phyloP scores from a whole-genome alignment of 2,797 vertebrate species.

The Buphagus erythrorhynchus region DNA sequence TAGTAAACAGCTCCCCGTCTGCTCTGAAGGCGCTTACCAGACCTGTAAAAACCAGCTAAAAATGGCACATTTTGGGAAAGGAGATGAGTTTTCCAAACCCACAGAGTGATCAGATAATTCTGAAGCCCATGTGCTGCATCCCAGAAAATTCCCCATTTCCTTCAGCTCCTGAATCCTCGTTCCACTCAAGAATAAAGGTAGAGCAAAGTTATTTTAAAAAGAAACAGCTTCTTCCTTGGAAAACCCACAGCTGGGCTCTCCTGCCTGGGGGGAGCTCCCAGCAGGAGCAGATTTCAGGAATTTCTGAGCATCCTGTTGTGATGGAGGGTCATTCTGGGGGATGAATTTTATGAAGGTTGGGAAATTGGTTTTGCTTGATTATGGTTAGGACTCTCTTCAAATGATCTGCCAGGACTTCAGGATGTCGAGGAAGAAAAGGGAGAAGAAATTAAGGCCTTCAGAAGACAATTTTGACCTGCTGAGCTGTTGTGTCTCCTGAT shows the following conservation, averaged over 20 bases:
- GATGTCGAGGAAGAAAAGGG: neutral
- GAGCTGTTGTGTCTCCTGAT: conserved; percentile 9
- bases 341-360: neutral
- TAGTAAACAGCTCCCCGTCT: conserved; percentile 25
- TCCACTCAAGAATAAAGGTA: neutral
- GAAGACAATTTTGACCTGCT: neutral
- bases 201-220: neutral
- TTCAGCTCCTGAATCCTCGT: neutral
- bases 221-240: neutral
- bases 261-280: neutral
- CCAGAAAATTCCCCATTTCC: neutral
- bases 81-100: conserved; percentile 26
- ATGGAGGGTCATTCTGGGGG: neutral
- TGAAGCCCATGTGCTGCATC: neutral
- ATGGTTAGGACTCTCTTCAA: neutral
- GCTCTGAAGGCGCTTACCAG: neutral
- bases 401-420: neutral
- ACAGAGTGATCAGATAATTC: conserved; percentile 22
- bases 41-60: neutral
- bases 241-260: neutral
- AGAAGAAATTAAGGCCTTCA: conserved; percentile 3
- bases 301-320: conserved; percentile 37
- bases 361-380: conserved; percentile 20
- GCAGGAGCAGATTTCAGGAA: conserved; percentile 10
- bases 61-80: conserved; percentile 7